Percentiles rank a stretch among this genome's conserved stretches.
phyloP scores from a whole-genome alignment of 1,140 invertebrate species.

The Augochlora pura region DNA sequence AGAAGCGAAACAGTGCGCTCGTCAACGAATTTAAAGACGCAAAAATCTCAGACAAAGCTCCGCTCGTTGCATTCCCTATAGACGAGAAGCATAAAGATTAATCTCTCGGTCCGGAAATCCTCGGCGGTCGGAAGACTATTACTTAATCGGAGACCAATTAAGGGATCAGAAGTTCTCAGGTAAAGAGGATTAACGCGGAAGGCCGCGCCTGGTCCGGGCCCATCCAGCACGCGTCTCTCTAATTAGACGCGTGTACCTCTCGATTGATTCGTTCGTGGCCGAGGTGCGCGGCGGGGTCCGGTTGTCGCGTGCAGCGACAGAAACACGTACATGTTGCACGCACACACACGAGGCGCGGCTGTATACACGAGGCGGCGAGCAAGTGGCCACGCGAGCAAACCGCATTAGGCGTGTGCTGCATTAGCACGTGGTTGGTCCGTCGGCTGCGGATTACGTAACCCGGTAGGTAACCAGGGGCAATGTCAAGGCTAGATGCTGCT shows the following conservation, averaged over 20 bases:
- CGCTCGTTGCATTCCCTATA: too few species aligned
- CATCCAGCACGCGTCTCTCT: neutral
- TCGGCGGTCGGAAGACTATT: too few species aligned
- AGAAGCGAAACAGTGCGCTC: too few species aligned
- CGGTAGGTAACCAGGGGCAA: conserved; percentile 53
- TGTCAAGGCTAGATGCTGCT: conserved; percentile 58
- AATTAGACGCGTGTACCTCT: conserved; percentile 2
- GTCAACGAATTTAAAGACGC: too few species aligned
- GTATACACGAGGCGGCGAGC: conserved; percentile 15
- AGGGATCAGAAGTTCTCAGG: too few species aligned
- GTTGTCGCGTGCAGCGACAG: neutral
- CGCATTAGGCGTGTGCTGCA: conserved; percentile 57
- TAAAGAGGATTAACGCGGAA: too few species aligned
- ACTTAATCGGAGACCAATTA: too few species aligned
- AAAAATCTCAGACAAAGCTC: too few species aligned
- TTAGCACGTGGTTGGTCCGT: conserved; percentile 59
- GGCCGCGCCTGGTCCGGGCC: too few species aligned
- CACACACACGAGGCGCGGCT: conserved; percentile 4
- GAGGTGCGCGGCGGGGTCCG: conserved; percentile 7
- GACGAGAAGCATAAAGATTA: too few species aligned
- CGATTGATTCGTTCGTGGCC: conserved; percentile 4
- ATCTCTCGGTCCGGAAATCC: too few species aligned
- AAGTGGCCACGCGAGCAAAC: conserved; percentile 33
- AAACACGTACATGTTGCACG: neutral
- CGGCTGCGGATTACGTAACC: conserved; percentile 56